These are phyloP conservation scores for Neolamprologus kungweensis DNA, from an alignment of 2,113 vertebrate species.

Conservation along the genomic window DNA sequence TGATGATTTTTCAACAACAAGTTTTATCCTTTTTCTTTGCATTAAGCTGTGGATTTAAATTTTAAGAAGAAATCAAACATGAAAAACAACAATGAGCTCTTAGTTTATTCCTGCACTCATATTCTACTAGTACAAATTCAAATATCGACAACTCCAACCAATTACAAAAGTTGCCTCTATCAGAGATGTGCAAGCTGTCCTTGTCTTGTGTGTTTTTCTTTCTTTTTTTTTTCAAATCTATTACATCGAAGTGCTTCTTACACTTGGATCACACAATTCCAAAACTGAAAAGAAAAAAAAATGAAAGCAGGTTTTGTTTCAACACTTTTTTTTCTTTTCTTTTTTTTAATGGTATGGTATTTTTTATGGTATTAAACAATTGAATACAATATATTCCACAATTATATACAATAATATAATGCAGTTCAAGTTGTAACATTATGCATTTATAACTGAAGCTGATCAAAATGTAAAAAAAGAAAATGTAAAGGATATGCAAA, in stretches of 20 bases:
- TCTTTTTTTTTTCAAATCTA: not conserved
- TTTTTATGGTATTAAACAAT: not conserved
- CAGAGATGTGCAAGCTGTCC: fast-evolving
- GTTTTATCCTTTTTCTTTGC: not conserved
- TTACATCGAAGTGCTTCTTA: fast-evolving
- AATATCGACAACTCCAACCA: not conserved
- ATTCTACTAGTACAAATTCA: not conserved
- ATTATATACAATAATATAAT: not conserved
- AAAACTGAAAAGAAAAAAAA: not conserved
- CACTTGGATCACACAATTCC: fast-evolving
- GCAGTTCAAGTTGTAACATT: not conserved
- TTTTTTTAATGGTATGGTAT: not conserved
- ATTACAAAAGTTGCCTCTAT: fast-evolving
- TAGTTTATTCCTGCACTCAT: not conserved
- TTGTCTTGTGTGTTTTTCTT: not conserved
- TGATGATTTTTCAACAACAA: not conserved
- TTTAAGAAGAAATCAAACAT: not conserved
- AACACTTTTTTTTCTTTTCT: fast-evolving
- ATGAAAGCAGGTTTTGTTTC: not conserved
- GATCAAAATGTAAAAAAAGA: not conserved
- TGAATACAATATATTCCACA: fast-evolving
- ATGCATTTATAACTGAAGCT: not conserved
- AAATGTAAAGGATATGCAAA: not conserved
- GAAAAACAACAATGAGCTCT: not conserved
- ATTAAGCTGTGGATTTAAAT: not conserved